Evolutionary conservation across 2,888 invertebrate species (phyloP).

Genomic region (Trissolcus japonicus): DNA sequence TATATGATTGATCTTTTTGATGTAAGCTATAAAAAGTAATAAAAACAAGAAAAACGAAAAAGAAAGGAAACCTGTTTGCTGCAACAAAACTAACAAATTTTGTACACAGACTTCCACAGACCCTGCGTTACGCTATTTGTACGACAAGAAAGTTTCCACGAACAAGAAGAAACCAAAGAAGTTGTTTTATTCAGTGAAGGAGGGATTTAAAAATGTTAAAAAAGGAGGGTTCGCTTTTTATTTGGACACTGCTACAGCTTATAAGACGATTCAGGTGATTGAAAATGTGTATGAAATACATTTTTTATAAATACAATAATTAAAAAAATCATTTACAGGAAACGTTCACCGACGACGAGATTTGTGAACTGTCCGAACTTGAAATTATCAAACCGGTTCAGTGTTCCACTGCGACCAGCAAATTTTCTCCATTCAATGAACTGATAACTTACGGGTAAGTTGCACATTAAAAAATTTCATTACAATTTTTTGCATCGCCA

Average conservation of each 20-base stretch:
- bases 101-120: slow-evolving; percentile 80
- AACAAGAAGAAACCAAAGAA: slow-evolving; percentile 60
- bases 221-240: slow-evolving; percentile 84
- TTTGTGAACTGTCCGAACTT: slow-evolving; percentile 82
- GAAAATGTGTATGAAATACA: background rate
- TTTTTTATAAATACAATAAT: background rate
- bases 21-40: slow-evolving; percentile 55
- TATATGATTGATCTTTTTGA: slow-evolving; percentile 70
- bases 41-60: background rate
- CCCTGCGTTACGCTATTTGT: slow-evolving; percentile 79
- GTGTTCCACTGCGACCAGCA: slow-evolving; percentile 61
- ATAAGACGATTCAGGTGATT: slow-evolving; percentile 79
- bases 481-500: background rate
- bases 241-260: slow-evolving; percentile 82
- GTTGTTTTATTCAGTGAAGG: slow-evolving; percentile 74
- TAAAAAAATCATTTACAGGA: slow-evolving; percentile 65
- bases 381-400: slow-evolving; percentile 59
- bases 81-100: background rate
- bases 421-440: slow-evolving; percentile 68
- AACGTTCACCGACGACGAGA: slow-evolving; percentile 81
- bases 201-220: slow-evolving; percentile 80
- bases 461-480: background rate
- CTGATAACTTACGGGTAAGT: slow-evolving; percentile 68
- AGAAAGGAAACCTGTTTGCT: background rate
- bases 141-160: slow-evolving; percentile 78